Base-by-base conservation (phyloP, 2,797 vertebrate species). In the Protosalanx chinensis region DNA sequence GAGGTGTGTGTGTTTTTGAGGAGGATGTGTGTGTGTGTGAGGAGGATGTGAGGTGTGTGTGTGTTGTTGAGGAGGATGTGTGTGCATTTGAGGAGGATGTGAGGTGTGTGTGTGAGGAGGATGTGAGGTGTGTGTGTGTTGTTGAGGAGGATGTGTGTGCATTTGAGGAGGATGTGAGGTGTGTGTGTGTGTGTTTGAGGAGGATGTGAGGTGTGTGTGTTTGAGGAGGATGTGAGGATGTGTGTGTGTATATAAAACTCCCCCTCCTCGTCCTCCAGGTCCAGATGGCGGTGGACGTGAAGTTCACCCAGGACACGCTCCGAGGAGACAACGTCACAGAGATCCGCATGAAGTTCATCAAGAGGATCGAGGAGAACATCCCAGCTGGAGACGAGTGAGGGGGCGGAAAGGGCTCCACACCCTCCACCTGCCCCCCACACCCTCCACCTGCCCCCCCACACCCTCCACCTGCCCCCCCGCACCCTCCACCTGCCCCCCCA, bases 241-340 rank as follows among this genome's bases (percentile, higher is more conserved):
- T 51, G 49, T 2, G 49, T 49, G 49, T 16, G 7, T 59, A 23
- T 12, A 7, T 59, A 13, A 18, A 16, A 57, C 12, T 20, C 27
- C 23, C 3, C 49, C 23, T 49, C 16, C 33, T 20, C 6, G 51
- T 61, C 41, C n/a, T 76, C 56, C 79, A 99, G 98, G 97, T 99
- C 75, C 98, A 99, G 92, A 99, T 99, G 98, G 97, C 97, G 0
- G 97, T 99, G 35, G 98, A 99, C 72, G 96, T 98, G 70, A 95
- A 92, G 75, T 98, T 99, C 84, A 92, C 91, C 67, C 97, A 98
- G 87, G 98, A 99, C 88, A 98, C 95, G 0, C 90, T 99, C 80
- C 95, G 97, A 89, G 98, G 97, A 3, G 98, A 99, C 76, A 94
- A 93, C 0, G 95, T 98, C 84, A 99, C 98, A 72, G 98, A 99